Evolutionary conservation across 1,140 invertebrate genomes (phyloP), one percentile per base, ranked within the genome.

Genomic region (Bombus haemorrhoidalis): DNA sequence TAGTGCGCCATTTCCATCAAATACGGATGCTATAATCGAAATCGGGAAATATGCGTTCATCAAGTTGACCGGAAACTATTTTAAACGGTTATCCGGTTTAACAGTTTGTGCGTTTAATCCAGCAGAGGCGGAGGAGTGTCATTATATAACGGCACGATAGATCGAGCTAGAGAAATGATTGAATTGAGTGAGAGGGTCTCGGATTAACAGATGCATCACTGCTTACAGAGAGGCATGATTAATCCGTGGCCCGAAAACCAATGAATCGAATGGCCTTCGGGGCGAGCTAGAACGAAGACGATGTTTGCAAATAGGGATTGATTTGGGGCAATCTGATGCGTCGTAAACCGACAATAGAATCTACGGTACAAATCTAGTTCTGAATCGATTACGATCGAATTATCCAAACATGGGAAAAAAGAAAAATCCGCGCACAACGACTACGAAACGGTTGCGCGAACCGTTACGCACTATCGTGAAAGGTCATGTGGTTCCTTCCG

Each of bases 181-280:
- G 86, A 88, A 88, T 86, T 25, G 88, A 85, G 81, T 81, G 59
- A 62, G 59, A 62, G 59, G 12, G 59, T 62, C 83, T 41, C 69
- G 86, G 83, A 89, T 89, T 89, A 88, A 87, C 86, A 77, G 86
- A 89, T 86, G 86, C 86, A 86, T 87, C 86, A 69, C 86, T 87
- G 86, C 83, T 89, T 89, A 89, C 78, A 83, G 88, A 89, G 83
- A 71, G 64, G 75, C 83, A 83, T 89, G 88, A 87, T 89, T 89
- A 89, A 89, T 89, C 83, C 87, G 59, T 62, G 59, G 59, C 59
- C 59, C 59, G 86, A 89, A 89, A 89, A 87, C 86, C 88, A 83
- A 86, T 83, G 83, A 89, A 71, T 89, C 83, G 78, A 69, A 73
- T 73, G 64, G 69, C 82, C 77, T 81, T 81, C 79, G 53, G 75